Percentiles rank a stretch among this genome's conserved stretches.
phyloP scores from a whole-genome alignment of 2,888 invertebrate genomes.

The Oegoconia quadripuncta region DNA sequence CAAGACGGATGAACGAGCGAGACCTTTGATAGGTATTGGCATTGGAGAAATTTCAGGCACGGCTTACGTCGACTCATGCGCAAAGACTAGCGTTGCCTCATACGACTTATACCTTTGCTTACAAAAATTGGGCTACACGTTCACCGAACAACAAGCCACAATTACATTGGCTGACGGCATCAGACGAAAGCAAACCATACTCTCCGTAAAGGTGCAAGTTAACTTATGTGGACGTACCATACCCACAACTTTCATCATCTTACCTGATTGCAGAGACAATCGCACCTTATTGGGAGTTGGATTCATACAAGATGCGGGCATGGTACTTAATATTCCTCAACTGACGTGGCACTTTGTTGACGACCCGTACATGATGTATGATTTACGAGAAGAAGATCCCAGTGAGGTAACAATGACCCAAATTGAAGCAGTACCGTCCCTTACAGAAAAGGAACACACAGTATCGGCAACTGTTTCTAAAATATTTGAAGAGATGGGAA shows the following conservation, averaged over 20 bases:
- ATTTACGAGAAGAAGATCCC: constrained; percentile 12
- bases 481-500: background rate
- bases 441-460: background rate
- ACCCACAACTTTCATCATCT: constrained; percentile 21
- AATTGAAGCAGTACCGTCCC: background rate
- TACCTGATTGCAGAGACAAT: constrained; percentile 21
- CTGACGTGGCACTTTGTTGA: constrained; percentile 17
- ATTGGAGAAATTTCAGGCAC: constrained; percentile 8
- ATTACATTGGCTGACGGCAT: constrained; percentile 7
- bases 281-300: constrained; percentile 19
- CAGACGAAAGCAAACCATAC: background rate
- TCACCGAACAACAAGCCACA: background rate
- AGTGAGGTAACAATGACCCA: background rate
- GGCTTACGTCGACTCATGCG: constrained; percentile 16
- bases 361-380: constrained; percentile 6
- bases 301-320: constrained; percentile 22
- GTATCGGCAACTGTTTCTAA: background rate
- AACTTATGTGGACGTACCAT: background rate
- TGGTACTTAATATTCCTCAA: constrained; percentile 21
- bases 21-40: constrained; percentile 13
- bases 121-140: constrained; percentile 5
- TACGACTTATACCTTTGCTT: constrained; percentile 11
- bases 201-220: background rate
- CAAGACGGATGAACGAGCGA: constrained; percentile 3
- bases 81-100: constrained; percentile 17